Conservation (phyloP, 53 echinoderm and acorn worm species). For the Echinometra lucunter region DNA sequence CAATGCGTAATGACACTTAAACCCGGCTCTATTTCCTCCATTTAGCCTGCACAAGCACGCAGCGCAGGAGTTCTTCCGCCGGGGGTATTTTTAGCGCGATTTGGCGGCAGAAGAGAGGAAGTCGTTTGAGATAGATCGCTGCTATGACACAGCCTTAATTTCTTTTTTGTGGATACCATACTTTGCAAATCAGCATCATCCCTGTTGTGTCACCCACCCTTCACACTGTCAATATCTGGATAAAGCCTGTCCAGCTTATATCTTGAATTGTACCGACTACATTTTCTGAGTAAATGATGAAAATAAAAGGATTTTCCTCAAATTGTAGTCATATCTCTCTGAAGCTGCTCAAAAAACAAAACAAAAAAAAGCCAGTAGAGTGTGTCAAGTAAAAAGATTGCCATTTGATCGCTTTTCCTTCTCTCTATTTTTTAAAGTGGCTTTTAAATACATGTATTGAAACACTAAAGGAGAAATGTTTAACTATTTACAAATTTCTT, state of each 20-base stretch:
- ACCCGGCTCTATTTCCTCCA: slow-evolving; percentile 20
- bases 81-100: slow-evolving; percentile 56
- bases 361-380: no score
- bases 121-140: slow-evolving; percentile 32
- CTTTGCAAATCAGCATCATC: background rate
- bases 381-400: no score
- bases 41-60: slow-evolving; percentile 21
- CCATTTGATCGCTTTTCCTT: no score
- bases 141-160: slow-evolving; percentile 44
- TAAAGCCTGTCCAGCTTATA: background rate
- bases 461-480: no score
- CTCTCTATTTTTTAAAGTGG: no score
- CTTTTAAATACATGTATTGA: no score
- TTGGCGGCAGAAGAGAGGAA: slow-evolving; percentile 57
- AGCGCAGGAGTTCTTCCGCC: slow-evolving; percentile 54
- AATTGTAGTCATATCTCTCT: no score
- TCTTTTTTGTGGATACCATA: slow-evolving; percentile 24
- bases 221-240: background rate
- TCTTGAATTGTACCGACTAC: no score
- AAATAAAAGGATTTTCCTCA: no score
- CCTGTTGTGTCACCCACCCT: background rate
- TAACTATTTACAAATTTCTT: no score
- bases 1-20: slow-evolving; percentile 39
- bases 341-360: no score
- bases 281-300: background rate